Conservation (phyloP, 2,797 vertebrate species). For the Anniella stebbinsi region DNA sequence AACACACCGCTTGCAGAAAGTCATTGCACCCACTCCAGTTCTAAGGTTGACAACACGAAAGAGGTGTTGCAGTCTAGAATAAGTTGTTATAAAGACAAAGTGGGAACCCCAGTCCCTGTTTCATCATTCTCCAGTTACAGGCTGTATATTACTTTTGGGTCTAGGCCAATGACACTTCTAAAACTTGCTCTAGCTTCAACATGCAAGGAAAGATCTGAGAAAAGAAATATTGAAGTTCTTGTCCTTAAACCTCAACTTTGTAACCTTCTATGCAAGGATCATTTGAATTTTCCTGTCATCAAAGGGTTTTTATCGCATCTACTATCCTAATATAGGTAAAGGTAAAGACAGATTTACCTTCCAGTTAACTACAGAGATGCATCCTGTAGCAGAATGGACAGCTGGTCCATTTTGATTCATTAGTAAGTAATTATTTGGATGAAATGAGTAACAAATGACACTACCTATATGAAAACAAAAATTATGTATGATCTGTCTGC, state of each 20-base stretch:
- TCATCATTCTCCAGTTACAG: constrained; percentile 4
- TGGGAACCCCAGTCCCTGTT: not conserved
- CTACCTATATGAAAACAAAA: constrained; percentile 4
- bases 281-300: not conserved
- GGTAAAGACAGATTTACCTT: too few species aligned
- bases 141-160: not conserved
- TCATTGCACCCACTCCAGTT: not conserved
- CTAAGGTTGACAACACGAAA: not conserved
- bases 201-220: not conserved
- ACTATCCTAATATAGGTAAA: not conserved
- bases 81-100: constrained; percentile 7
- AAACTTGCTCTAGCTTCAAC: not conserved
- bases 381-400: constrained; percentile 9
- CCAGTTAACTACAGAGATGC: not conserved
- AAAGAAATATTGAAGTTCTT: not conserved
- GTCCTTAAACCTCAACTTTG: not conserved
- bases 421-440: constrained; percentile 33
- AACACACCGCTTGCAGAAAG: not conserved
- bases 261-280: too few species aligned
- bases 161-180: not conserved
- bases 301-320: constrained; percentile 6
- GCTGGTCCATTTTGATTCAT: constrained; percentile 18
- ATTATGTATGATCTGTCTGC: not conserved
- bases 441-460: constrained; percentile 1
- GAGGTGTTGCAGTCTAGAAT: not conserved